Evolutionary conservation across 1,140 invertebrate genomes (phyloP).

Genomic region (Cotesia chilonis): DNA sequence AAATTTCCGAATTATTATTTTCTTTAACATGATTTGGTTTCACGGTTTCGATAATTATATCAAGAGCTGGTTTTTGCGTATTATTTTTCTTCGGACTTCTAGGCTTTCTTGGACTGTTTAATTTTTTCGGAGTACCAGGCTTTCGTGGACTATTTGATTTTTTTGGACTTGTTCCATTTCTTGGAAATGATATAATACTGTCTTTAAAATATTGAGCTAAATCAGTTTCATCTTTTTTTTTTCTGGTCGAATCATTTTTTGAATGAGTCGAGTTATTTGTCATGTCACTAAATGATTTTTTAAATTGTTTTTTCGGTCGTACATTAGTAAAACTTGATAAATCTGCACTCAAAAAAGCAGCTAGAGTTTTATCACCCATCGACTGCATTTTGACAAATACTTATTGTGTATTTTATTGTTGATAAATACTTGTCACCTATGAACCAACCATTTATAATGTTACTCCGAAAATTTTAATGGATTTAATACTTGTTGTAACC

Average conservation of each 20-base stretch:
- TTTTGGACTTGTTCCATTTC: not conserved
- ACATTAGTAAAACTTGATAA: constrained; percentile 1
- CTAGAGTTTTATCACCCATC: constrained; percentile 44
- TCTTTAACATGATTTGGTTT: not conserved
- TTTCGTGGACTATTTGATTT: not conserved
- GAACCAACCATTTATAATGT: no score
- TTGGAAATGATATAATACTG: constrained; percentile 10
- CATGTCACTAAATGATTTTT: constrained; percentile 1
- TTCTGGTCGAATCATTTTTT: not conserved
- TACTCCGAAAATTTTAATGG: no score
- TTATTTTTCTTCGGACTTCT: not conserved
- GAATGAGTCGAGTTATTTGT: constrained; percentile 5
- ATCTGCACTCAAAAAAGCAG: constrained; percentile 40
- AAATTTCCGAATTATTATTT: not conserved
- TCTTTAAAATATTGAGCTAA: constrained; percentile 43
- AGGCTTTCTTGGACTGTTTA: not conserved
- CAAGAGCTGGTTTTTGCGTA: not conserved
- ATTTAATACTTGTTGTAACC: not conserved
- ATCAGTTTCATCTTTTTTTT: constrained; percentile 35
- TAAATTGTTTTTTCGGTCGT: constrained; percentile 14
- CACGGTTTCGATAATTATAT: not conserved
- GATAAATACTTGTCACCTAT: no score
- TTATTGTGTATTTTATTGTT: not conserved
- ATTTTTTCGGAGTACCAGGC: no score
- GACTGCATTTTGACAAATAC: constrained; percentile 35